Evolutionary conservation across 2,113 vertebrate genomes (phyloP).

Genomic region (Silurus meridionalis): DNA sequence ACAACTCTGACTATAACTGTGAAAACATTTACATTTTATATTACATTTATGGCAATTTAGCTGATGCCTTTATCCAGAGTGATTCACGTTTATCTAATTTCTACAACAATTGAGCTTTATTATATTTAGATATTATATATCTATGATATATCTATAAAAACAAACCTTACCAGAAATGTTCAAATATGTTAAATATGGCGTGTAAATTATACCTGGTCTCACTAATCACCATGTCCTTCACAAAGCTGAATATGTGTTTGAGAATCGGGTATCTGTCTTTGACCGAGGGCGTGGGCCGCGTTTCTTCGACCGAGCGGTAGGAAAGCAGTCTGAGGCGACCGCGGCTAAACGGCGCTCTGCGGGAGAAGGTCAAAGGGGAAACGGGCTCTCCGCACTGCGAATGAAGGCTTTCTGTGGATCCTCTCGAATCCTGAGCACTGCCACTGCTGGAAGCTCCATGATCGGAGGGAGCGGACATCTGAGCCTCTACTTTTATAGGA

Average conservation of each 20-base stretch:
- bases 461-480: conserved; percentile 52
- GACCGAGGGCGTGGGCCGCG: conserved; percentile 74
- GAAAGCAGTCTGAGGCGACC: conserved; percentile 92
- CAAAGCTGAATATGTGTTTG: conserved; percentile 85
- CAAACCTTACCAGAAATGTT: not conserved
- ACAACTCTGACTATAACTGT: too few species aligned
- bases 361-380: conserved; percentile 80
- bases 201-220: conserved; percentile 76
- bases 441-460: conserved; percentile 44
- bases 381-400: conserved; percentile 75
- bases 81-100: too few species aligned
- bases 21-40: too few species aligned
- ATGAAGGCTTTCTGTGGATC: conserved; percentile 67
- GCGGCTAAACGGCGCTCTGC: conserved; percentile 80
- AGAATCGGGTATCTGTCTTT: conserved; percentile 87
- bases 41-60: too few species aligned
- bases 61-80: too few species aligned
- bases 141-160: too few species aligned
- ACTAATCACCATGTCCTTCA: conserved; percentile 87
- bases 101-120: too few species aligned
- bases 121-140: too few species aligned
- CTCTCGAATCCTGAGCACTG: conserved; percentile 54
- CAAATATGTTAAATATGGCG: not conserved
- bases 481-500: conserved; percentile 40
- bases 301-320: conserved; percentile 88